Evolutionary conservation across 2,888 invertebrate genomes (phyloP).

Genomic region (Linnaemya tessellans): DNA sequence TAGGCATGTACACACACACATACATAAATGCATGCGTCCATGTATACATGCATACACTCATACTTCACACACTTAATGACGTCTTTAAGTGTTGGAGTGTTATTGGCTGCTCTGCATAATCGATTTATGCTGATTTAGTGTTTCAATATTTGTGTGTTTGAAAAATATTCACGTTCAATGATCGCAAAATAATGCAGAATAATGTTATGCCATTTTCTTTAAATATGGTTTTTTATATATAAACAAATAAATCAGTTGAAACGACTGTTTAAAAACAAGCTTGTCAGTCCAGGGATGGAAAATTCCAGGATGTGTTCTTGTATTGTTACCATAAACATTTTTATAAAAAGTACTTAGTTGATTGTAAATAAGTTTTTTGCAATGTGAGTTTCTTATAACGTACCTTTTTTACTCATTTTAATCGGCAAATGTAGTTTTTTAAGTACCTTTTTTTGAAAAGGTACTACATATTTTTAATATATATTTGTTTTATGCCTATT

Average conservation of each 20-base stretch:
- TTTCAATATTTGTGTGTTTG: background rate
- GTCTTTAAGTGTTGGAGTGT: background rate
- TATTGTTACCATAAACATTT: no score
- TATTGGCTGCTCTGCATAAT: conserved; percentile 1
- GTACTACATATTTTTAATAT: no score
- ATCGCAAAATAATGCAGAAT: background rate
- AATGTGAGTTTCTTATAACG: no score
- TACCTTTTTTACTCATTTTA: background rate
- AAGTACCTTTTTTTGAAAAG: background rate
- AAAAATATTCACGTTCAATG: conserved; percentile 9
- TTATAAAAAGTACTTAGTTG: no score
- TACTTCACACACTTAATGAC: conserved; percentile 9
- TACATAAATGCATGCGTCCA: no score
- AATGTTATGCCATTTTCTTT: background rate
- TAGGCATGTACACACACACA: no score
- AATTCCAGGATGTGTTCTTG: background rate
- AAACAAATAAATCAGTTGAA: conserved; percentile 4
- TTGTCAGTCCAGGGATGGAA: background rate
- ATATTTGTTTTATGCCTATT: no score
- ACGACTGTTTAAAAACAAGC: background rate
- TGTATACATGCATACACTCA: background rate
- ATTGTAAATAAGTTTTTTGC: no score
- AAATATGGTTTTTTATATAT: background rate
- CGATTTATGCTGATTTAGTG: conserved; percentile 6
- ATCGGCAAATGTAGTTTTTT: no score